A percentile compares a stretch with the other conserved stretches of the same genome.
These are phyloP conservation scores for Poicephalus meyeri DNA, from an alignment of 2,113 vertebrate genomes.

Conservation along the genomic window DNA sequence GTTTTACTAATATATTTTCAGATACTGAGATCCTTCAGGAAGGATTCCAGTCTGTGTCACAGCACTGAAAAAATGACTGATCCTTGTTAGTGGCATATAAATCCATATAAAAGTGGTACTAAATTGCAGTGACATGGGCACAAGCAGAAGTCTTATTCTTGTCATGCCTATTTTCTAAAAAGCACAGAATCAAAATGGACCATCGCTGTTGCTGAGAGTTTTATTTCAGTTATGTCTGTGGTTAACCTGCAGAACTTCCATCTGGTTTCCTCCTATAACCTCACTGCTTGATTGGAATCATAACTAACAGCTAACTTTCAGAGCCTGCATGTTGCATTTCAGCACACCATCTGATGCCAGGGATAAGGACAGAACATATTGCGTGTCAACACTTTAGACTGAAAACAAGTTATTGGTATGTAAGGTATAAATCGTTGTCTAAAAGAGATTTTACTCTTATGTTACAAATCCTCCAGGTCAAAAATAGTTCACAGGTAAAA, in stretches of 20 bases:
- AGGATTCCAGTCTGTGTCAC: not conserved
- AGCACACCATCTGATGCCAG: conserved; percentile 24
- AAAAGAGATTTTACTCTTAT: conserved; percentile 2
- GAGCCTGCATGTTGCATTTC: conserved; percentile 25
- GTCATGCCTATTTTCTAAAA: not conserved
- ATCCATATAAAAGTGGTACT: not conserved
- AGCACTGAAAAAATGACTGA: not conserved
- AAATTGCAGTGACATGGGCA: not conserved
- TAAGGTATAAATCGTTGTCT: conserved; percentile 22
- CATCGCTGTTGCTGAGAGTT: not conserved
- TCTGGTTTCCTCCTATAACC: not conserved
- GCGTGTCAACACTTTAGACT: not conserved
- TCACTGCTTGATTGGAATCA: not conserved
- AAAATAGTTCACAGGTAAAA: not conserved
- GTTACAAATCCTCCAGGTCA: conserved; percentile 13
- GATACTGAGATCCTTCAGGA: not conserved
- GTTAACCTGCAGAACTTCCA: conserved; percentile 27
- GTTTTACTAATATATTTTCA: not conserved
- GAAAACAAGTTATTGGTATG: conserved; percentile 32
- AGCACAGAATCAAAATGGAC: not conserved
- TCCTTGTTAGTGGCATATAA: not conserved
- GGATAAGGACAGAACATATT: conserved; percentile 39
- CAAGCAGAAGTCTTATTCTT: not conserved
- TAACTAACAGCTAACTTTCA: conserved; percentile 43
- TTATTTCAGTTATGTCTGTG: not conserved